Base-by-base conservation (phyloP, 2,888 invertebrate genomes). In the Xestia xanthographa region DNA sequence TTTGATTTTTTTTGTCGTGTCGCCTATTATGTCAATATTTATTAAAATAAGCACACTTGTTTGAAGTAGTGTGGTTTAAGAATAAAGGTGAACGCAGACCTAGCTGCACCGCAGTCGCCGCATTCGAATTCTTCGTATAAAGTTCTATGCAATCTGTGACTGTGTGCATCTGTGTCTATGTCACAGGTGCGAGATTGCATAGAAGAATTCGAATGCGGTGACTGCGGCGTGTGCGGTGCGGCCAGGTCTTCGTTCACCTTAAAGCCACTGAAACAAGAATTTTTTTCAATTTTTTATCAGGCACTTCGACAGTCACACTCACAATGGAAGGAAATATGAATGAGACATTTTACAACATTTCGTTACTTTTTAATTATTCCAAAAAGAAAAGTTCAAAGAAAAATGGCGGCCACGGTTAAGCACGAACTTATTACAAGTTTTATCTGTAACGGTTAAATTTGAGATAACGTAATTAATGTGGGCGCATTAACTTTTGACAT, bases 371-470 rank as follows among this genome's bases (percentile, higher is more conserved):
- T 1, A 41, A 41, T 41, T 2, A 14, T 9, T 14, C 6, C n/a
- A 11, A 73, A 56, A 38, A 43, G 34, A 17, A 43, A 43, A 26
- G 12, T 77, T 67, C 29, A 48, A 67, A 72, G 34, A 73, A 74
- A 82, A 69, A 72, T 63, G 48, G n/a, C 53, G 65, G 29, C 53
- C 69, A 26, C 17, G 53, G 74, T 56, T 34, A 67, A 66, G n/a
- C 53, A 60, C 70, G 48, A 76, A 78, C 83, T 85, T 78, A 78
- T 88, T 88, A 83, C 73, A 83, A 88, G 83, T 88, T 88, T 80
- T 53, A 79, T 84, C 77, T 76, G 26, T 73, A 65, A 66, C 58
- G 82, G 34, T 75, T 60, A 77, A 78, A 48, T 86, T 74, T 34
- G 72, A 83, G 80, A 83, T 85, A 86, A 83, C 77, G 68, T 80